Base-by-base conservation (phyloP, 1,140 invertebrate species). In the Drosophila aff. region DNA sequence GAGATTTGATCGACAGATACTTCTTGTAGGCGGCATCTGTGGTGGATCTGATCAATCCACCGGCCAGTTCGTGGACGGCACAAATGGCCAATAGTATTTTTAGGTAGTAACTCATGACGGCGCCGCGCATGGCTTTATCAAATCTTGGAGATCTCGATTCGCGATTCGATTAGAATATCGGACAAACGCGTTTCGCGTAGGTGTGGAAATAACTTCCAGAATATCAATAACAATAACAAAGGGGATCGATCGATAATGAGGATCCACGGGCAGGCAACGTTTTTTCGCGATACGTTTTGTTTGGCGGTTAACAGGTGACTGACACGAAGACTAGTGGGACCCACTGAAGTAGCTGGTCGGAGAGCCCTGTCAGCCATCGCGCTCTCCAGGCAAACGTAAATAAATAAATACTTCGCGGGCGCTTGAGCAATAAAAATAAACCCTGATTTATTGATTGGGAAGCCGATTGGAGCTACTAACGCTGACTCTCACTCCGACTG, bases 111-210 rank as follows among this genome's bases (percentile, higher is more conserved):
- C 66, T 50, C 66, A 82, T 76, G 65, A 69, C 31, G 69, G 60
- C 68, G 59, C 81, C 53, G 55, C 85, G 81, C 85, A 90, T 89
- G 81, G 59, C 33, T 66, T 78, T 71, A 87, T 83, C 83, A 72
- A 68, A 43, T 49, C n/a, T 50, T 38, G 11, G 55, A 46, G 49
- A 82, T 49, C 44, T 73, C 2, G 38, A 64, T 81, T 83, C 44
- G 40, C 52, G 43, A 23, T 68, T 55, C 40, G 82, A 82, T 86
- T 87, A 79, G 64, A 87, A 86, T 81, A 80, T 77, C 47, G 75
- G 44, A 26, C 69, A 78, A 65, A 78, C 57, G 36, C 67, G 33
- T 64, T 87, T 74, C 18, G 61, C 52, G 49, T 43, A 18, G n/a
- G 43, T 26, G 62, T 81, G 72, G 65, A 63, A 65, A 60, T 49